Conservation (phyloP, 2,797 vertebrate species). For the Telmatherina bonti region DNA sequence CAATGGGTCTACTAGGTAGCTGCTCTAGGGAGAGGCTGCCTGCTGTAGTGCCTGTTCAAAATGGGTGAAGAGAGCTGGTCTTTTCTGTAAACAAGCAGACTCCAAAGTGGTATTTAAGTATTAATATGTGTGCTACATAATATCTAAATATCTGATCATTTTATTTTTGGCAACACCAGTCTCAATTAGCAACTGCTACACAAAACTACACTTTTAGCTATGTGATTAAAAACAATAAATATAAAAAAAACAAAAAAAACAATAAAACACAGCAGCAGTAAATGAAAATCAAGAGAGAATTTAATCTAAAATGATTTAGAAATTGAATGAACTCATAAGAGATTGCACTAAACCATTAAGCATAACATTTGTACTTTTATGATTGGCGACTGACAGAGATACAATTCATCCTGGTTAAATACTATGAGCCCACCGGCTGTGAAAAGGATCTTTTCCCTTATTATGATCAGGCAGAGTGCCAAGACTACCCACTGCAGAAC, state of each 20-base stretch:
- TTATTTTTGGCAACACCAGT: too few relatives aligned
- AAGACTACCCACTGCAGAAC: conserved; percentile 47
- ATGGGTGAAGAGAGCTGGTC: too few relatives aligned
- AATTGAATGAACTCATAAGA: conserved; percentile 13
- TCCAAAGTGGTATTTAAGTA: too few relatives aligned
- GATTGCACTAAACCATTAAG: conserved; percentile 14
- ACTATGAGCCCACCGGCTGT: conserved; percentile 20
- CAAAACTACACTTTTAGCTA: too few relatives aligned
- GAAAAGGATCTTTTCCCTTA: conserved; percentile 49
- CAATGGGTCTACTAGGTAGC: too few relatives aligned
- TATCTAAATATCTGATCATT: too few relatives aligned
- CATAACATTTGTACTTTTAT: conserved; percentile 24
- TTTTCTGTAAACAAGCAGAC: too few relatives aligned
- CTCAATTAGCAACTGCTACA: too few relatives aligned
- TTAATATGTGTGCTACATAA: too few relatives aligned
- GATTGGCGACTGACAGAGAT: conserved; percentile 52
- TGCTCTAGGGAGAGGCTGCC: too few relatives aligned
- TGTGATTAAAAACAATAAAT: neutral
- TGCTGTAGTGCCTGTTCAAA: too few relatives aligned
- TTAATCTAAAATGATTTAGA: conserved; percentile 7
- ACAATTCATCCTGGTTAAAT: conserved; percentile 16
- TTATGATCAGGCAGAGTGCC: conserved; percentile 15
- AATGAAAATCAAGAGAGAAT: neutral
- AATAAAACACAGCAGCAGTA: neutral
- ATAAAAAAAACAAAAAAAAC: neutral